Conservation (phyloP, 2,888 invertebrate genomes). For the Caenorhabditis doughertyi region DNA sequence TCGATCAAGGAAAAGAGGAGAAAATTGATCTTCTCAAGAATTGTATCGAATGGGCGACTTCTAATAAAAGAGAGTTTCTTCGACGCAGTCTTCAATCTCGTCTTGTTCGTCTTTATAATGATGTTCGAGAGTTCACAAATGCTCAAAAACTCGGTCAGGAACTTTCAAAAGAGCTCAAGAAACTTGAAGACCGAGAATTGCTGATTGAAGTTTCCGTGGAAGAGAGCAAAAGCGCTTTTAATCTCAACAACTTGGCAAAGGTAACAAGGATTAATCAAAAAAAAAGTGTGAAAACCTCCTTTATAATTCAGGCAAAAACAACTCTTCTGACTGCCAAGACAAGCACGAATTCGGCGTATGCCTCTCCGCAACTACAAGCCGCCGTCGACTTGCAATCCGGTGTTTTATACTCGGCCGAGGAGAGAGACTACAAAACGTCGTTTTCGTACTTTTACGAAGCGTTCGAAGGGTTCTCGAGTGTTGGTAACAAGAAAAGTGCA, state of each 20-base stretch:
- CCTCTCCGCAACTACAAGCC: constrained; percentile 88
- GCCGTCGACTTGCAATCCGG: constrained; percentile 97
- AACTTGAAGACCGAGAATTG: constrained; percentile 97
- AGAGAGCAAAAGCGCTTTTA: constrained; percentile 99
- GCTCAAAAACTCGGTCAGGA: constrained; percentile 83
- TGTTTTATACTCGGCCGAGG: constrained; percentile 98
- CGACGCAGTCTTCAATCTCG: constrained; percentile 97
- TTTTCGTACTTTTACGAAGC: constrained; percentile 99
- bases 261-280: background rate
- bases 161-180: constrained; percentile 89
- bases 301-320: constrained; percentile 87
- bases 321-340: constrained; percentile 97
- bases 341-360: constrained; percentile 98
- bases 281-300: no score
- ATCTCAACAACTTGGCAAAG: constrained; percentile 86
- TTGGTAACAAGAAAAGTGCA: constrained; percentile 91
- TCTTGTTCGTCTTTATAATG: constrained; percentile 91
- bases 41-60: constrained; percentile 99
- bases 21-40: constrained; percentile 87
- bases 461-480: constrained; percentile 94
- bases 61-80: constrained; percentile 96
- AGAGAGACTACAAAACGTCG: constrained; percentile 98
- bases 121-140: constrained; percentile 82
- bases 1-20: constrained; percentile 87
- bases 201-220: constrained; percentile 97